Evolutionary conservation across 2,113 vertebrate genomes (phyloP), one percentile per base, ranked within the genome.

Genomic region (Potamarius usumacintae): DNA sequence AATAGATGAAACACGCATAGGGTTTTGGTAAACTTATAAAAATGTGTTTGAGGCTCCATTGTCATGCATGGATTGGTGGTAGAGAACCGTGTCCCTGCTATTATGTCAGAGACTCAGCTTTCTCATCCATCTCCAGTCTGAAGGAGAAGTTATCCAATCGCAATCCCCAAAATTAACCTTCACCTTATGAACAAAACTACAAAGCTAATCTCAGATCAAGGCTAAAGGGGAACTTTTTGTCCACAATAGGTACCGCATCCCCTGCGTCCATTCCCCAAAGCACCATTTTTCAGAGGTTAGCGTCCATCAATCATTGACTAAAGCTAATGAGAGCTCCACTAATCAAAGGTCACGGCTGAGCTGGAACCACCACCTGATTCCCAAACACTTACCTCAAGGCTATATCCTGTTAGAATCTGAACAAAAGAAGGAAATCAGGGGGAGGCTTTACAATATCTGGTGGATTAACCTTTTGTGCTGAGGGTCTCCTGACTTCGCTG

Each of bases 261-360:
- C 67, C 53, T 50, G 65, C 15, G 91, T 90, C 93, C 83, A 63
- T 88, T 89, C 92, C 80, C 81, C 91, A 92, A 89, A 91, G 90
- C 91, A 90, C 91, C 88, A 85, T 90, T 89, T 87, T 88, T 67
- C 17, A 90, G 85, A 88, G 87, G 92, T 93, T 92, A 92, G 89
- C 83, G 88, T 92, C 92, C 92, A 83, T 92, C 91, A 95, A 93
- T 89, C 91, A 95, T 94, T 94, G 94, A 87, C 91, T 93, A 95
- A 94, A 93, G 94, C 94, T 95, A 94, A 96, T 94, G 95, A 96
- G 89, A 92, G 93, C 92, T 94, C 91, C 91, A 94, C 89, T 86
- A 88, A 85, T 94, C 93, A 93, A 90, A 91, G 92, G 92, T 92
- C 92, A 91, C 90, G 92, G 89, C 93, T 94, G 95, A 94, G 94